Base-by-base conservation (phyloP, 35 echinoderm and acorn worm genomes). In the Anneissia japonica region DNA sequence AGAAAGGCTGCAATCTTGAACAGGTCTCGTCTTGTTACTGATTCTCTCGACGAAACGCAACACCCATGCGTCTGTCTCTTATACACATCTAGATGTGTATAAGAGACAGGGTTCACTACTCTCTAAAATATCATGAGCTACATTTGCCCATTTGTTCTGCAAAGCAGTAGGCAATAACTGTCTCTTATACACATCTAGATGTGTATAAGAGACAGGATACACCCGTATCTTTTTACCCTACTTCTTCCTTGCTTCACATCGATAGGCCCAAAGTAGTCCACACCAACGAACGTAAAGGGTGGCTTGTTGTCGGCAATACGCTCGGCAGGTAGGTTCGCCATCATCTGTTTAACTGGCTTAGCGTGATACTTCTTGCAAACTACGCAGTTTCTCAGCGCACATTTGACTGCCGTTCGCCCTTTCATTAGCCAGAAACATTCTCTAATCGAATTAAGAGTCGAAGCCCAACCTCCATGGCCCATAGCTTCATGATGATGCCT, bases 341-440 rank as follows among this genome's bases (percentile, higher is more conserved):
- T 87, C 30, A n/a, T n/a, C n/a, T n/a, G n/a, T n/a, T n/a, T n/a
- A 0, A 9, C 84, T 77, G n/a, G 84, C 23, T 64, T 86, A 14
- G 84, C 84, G 13, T 77, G 56, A 13, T 86, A 45, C 13, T 10
- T 75, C 32, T 75, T 86, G 45, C 74, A 77, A 6, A 31, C 38
- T 0, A 86, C 73, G 77, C 73, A 86, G 14, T 40, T 86, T 38
- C 32, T 38, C 0, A 86, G 37, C 3, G 45, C 45, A 7, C 34
- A 13, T 45, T 86, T 86, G 21, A 77, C 35, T 31, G 38, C 28
- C 7, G 26, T 80, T 23, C 19, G 79, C 23, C 76, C 86, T 1
- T 88, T 81, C 34, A 81, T 3, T 32, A 88, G 64, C 86, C 86
- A 88, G 26, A 34, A 88, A 41, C 38, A 51, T 6, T 56, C 32